Base-by-base conservation (phyloP, 2,888 invertebrate species). In the Zygothrica quintamaculata region DNA sequence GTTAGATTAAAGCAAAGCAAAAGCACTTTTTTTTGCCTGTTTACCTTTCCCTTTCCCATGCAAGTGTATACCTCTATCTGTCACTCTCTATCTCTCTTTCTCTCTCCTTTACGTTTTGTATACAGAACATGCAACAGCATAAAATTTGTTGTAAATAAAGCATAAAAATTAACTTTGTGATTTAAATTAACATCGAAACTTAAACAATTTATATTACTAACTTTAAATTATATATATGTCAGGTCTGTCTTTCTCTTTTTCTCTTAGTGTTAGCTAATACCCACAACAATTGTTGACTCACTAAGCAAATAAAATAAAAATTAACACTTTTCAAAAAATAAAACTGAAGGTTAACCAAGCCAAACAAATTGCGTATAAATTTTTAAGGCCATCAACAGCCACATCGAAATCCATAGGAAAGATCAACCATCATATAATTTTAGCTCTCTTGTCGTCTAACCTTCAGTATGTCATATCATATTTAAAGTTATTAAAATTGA, bases 281-380 rank as follows among this genome's bases (percentile, higher is more conserved):
- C 75, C 51, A 74, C 75, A 70, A 9, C 52, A 42, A 36, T 34
- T 44, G 52, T 48, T 74, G 75, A 69, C 51, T 62, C 70, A 55
- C 43, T 61, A 66, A 55, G 68, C 65, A 55, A 44, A 18, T 55
- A 72, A 76, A 81, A 77, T 81, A 81, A 84, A 72, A 76, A 81
- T 81, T 81, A 81, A 84, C 74, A 81, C 81, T 66, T 61, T 55
- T 42, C 62, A 55, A 31, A 4, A 65, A 39, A 53, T 53, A 65
- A 71, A 65, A 39, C 56, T 53, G 71, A 71, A 75, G 76, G 56
- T 55, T 73, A 25, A 25, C 50, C 34, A 26, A 36, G 42, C 61
- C 22, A 60, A 53, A 22, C 26, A 11, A 62, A 31, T 52, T 26
- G 16, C 51, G 25, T 18, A 34, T 52, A 39, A 16, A 16, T 22